phyloP scores from a whole-genome alignment of 1,140 invertebrate genomes.

The Eupeodes corollae region DNA sequence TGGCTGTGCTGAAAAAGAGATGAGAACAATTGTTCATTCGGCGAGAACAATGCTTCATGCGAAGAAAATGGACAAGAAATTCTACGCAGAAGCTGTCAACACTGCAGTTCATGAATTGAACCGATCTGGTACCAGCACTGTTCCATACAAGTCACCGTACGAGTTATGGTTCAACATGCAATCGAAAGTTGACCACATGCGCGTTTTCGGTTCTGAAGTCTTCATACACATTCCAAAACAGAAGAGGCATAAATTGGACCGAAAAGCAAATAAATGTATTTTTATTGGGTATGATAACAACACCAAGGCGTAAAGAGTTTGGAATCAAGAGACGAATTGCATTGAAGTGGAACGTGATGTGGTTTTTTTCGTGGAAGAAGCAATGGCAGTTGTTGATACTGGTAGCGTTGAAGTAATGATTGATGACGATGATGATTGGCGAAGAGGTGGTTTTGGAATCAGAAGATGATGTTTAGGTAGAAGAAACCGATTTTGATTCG shows the following conservation, averaged over 20 bases:
- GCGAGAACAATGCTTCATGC: conserved; percentile 4
- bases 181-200: conserved; percentile 5
- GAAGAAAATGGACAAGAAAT: neutral
- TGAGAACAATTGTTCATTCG: conserved; percentile 17
- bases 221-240: neutral
- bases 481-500: too few species aligned
- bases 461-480: too few species aligned
- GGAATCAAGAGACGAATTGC: too few species aligned
- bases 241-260: neutral
- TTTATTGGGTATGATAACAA: too few species aligned
- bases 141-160: conserved; percentile 20
- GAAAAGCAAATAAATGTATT: too few species aligned
- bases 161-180: conserved; percentile 19
- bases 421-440: too few species aligned
- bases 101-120: conserved; percentile 31
- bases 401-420: too few species aligned
- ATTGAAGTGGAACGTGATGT: too few species aligned
- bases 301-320: too few species aligned
- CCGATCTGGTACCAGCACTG: conserved; percentile 17
- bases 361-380: too few species aligned
- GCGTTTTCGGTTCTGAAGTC: neutral
- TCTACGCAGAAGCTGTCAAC: conserved; percentile 32
- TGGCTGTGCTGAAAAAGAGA: conserved; percentile 20
- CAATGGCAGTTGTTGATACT: too few species aligned
- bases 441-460: too few species aligned